phyloP scores from a whole-genome alignment of 2,888 invertebrate genomes.

The Notodromas monacha region DNA sequence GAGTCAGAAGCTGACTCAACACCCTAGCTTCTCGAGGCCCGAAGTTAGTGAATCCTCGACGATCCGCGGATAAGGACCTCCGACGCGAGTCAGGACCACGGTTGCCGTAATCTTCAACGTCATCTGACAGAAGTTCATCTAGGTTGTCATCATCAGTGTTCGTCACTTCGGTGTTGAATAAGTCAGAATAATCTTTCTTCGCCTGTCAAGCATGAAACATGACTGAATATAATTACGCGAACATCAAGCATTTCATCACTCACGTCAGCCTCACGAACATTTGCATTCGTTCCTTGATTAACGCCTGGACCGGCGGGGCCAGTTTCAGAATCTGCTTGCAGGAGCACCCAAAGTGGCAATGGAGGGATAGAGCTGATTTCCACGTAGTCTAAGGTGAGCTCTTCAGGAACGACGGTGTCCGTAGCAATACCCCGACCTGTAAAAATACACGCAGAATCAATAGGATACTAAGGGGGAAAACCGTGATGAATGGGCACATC shows the following conservation, averaged over 20 bases:
- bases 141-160: not conserved
- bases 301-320: not conserved
- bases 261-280: no score
- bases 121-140: not conserved
- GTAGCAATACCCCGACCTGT: no score
- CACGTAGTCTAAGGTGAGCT: constrained; percentile 60
- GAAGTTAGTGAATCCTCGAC: not conserved
- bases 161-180: not conserved
- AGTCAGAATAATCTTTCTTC: constrained; percentile 1
- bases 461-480: no score
- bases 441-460: no score
- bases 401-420: no score
- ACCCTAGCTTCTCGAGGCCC: constrained; percentile 25
- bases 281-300: constrained; percentile 1
- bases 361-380: constrained; percentile 95
- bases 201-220: no score
- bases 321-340: constrained; percentile 42
- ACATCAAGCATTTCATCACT: no score
- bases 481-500: no score
- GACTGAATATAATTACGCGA: no score
- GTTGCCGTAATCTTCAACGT: not conserved
- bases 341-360: constrained; percentile 70
- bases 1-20: constrained; percentile 60
- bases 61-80: not conserved
- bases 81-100: not conserved